Evolutionary conservation across 2,797 vertebrate species (phyloP), one percentile per base, ranked within the genome.

Genomic region (Dromococcyx pavoninus): DNA sequence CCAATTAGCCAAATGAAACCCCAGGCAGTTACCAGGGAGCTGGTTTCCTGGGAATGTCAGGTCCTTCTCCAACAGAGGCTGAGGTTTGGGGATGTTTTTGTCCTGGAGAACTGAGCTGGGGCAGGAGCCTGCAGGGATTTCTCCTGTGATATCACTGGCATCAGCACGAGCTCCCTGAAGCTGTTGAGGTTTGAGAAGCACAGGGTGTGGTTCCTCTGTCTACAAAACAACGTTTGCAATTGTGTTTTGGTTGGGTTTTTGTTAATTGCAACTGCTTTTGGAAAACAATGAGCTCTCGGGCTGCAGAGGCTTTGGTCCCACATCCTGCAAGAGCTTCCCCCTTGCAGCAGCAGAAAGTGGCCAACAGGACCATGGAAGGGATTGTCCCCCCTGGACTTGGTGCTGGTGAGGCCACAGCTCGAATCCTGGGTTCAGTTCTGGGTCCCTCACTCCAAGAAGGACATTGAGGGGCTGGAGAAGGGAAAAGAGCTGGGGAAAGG

Each of bases 11-110:
- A 16, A 51, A 57, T 66, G 9, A 62, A 91, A 78, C 53, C 37
- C 53, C 53, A 14, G 57, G 56, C 5, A 8, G 48, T 57, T 71
- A 62, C 37, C 65, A 5, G 56, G 0, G 15, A 76, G 64, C 11
- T 2, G 28, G 21, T 32, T 75, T 66, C 28, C 67, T 72, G 82
- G 86, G 58, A 57, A 5, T 11, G 6, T 46, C 33, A 1, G 30
- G 8, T 39, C 41, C 66, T 86, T 43, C 24, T 30, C 17, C 2
- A 2, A 2, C 13, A 1, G 0, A n/a, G 61, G 28, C 61, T 60
- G 51, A 39, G 35, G 2, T 14, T 14, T 1, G 2, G 14, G 54
- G 39, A 6, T 1, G 1, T 21, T 61, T 39, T 35, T 32, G 27
- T n/a, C 35, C n/a, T 1, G 24, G 19, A 66, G 35, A 43, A 17